Evolutionary conservation across 2,888 invertebrate species (phyloP), one percentile per base, ranked within the genome.

Genomic region (Euspilapteryx auroguttella): DNA sequence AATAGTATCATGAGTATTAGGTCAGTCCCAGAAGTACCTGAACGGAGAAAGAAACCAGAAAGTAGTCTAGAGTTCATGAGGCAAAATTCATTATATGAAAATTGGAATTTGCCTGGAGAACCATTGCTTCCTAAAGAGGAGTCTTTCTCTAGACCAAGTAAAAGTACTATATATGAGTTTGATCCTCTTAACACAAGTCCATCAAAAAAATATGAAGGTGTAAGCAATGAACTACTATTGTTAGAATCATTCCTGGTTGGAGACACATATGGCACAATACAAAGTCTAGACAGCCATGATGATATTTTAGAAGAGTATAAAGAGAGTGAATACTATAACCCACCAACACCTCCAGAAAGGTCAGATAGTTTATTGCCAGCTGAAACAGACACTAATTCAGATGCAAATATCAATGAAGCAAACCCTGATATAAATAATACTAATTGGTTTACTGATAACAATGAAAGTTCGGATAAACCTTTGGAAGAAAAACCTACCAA

Each of bases 151-250:
- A 50, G 59, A 23, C 40, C 59, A 1, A 76, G 79, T 29, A 66
- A 79, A 39, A 84, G 85, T 45, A 78, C 86, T n/a, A 80, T 88
- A 27, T 75, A 81, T 49, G 86, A 87, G 54, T 88, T 88, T 62
- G 88, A 88, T 61, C 88, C 86, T 2, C 54, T 82, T 13, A 62
- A 62, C 28, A 39, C 46, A 2, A 45, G 44, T n/a, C 27, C 3
- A 39, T 36, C 13, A 14, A 35, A 46, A 21, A 59, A 47, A 30
- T 69, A 56, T 46, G 57, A 59, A 6, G 73, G 71, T 12, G 38
- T 81, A 34, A 83, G 81, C 34, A 84, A 83, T 51, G 82, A 85
- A 45, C 45, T 85, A 23, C 55, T 82, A 38, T 47, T 86, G 12
- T 47, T 87, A 13, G 85, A 87, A 48, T 80, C 85, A 27, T 73